Conservation (phyloP, 2,888 invertebrate species). For the Calliopum simillimum region DNA sequence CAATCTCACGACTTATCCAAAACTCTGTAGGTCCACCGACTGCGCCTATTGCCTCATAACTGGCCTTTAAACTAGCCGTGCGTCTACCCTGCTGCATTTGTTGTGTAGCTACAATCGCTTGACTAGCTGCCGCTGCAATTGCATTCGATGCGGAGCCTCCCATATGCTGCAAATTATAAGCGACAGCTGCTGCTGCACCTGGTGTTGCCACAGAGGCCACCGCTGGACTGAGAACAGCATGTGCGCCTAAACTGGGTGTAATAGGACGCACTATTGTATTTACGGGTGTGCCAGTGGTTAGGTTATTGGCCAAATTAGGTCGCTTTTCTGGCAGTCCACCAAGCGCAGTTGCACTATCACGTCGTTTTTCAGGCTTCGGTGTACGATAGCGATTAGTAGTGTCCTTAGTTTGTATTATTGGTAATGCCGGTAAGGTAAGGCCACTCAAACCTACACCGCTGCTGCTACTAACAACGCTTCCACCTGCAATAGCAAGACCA, state of each 20-base stretch:
- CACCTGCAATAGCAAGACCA: slow-evolving; percentile 40
- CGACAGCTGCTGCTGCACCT: slow-evolving; percentile 65
- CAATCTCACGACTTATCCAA: slow-evolving; percentile 77
- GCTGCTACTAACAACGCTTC: slow-evolving; percentile 40
- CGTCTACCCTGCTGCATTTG: slow-evolving; percentile 95
- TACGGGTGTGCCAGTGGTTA: slow-evolving; percentile 51
- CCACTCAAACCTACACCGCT: slow-evolving; percentile 34
- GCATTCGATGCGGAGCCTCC: slow-evolving; percentile 87
- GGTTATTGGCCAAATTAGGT: slow-evolving; percentile 52
- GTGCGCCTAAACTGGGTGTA: slow-evolving; percentile 53
- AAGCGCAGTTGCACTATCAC: slow-evolving; percentile 74
- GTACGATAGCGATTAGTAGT: slow-evolving; percentile 68
- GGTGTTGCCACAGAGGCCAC: slow-evolving; percentile 57
- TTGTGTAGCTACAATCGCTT: slow-evolving; percentile 96
- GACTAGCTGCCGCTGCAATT: slow-evolving; percentile 93
- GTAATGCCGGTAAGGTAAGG: slow-evolving; percentile 43
- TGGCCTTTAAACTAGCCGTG: slow-evolving; percentile 93
- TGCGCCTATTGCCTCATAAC: slow-evolving; percentile 89
- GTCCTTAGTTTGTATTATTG: slow-evolving; percentile 49
- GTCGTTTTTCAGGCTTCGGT: slow-evolving; percentile 76
- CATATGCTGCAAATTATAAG: slow-evolving; percentile 82
- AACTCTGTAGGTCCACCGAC: slow-evolving; percentile 75
- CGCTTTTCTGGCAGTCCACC: slow-evolving; percentile 60
- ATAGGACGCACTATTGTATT: slow-evolving; percentile 59
- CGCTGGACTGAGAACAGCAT: slow-evolving; percentile 59